phyloP scores from a whole-genome alignment of 2,888 invertebrate genomes.

The Parascotia fuliginaria region DNA sequence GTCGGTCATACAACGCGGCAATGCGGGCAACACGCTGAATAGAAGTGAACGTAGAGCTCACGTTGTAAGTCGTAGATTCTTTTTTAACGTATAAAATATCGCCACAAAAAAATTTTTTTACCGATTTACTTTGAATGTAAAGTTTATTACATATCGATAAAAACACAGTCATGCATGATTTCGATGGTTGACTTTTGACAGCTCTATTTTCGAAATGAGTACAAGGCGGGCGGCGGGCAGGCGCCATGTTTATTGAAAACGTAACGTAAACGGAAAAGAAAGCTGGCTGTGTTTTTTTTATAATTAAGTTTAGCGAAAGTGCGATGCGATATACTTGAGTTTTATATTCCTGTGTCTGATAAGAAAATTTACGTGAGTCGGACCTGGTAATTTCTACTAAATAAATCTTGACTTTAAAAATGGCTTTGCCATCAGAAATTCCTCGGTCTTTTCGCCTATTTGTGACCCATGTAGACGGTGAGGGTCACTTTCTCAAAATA shows the following conservation, averaged over 20 bases:
- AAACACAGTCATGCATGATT: no score
- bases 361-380: conserved; percentile 63
- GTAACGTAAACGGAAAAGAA: conserved; percentile 80
- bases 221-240: conserved; percentile 46
- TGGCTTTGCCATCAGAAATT: conserved; percentile 69
- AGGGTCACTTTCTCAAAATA: conserved; percentile 89
- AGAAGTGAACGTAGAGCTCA: no score
- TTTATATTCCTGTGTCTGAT: conserved; percentile 36
- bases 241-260: conserved; percentile 78
- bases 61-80: no score
- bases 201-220: conserved; percentile 26
- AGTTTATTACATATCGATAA: no score
- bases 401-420: conserved; percentile 42
- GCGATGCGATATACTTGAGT: conserved; percentile 45
- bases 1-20: no score
- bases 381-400: conserved; percentile 30
- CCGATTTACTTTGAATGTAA: no score
- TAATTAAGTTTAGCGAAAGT: conserved; percentile 53
- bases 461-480: conserved; percentile 89
- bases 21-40: no score
- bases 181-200: neutral
- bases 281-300: conserved; percentile 71
- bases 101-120: no score
- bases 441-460: conserved; percentile 75
- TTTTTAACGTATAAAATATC: no score